phyloP scores from a whole-genome alignment of 2,113 vertebrate genomes.

The Callospermophilus lateralis region DNA sequence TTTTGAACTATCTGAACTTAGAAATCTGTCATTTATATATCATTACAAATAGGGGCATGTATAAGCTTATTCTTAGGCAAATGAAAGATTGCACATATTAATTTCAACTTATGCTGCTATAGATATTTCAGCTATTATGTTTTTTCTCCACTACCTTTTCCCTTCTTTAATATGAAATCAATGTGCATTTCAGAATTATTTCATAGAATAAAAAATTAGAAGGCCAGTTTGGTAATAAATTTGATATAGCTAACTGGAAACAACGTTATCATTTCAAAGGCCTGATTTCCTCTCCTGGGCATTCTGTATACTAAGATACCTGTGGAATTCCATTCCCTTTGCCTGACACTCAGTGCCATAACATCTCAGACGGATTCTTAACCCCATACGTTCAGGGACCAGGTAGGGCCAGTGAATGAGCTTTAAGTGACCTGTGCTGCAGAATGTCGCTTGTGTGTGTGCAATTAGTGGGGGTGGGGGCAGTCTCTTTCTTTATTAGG shows the following conservation, averaged over 20 bases:
- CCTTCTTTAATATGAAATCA: conserved; percentile 31
- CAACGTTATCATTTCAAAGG: conserved; percentile 15
- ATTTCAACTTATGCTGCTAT: conserved; percentile 3
- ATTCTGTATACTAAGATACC: neutral
- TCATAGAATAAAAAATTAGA: neutral
- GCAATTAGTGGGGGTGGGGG: neutral
- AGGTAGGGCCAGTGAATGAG: neutral
- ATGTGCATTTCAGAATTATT: conserved; percentile 24
- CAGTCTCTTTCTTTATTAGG: neutral
- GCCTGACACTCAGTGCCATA: neutral
- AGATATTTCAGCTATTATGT: neutral
- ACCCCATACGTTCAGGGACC: neutral
- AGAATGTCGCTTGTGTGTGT: neutral
- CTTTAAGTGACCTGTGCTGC: conserved; percentile 8
- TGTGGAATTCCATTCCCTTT: conserved; percentile 6
- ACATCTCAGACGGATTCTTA: neutral
- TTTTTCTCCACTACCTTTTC: neutral
- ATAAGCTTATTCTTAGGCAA: conserved; percentile 20
- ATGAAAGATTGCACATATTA: neutral
- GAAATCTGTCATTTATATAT: conserved; percentile 5
- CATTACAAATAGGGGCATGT: conserved; percentile 7
- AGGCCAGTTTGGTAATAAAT: neutral
- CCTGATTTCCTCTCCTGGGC: neutral
- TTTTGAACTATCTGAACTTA: conserved; percentile 29
- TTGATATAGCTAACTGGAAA: conserved; percentile 8